Conservation (phyloP, 2,113 vertebrate genomes). For the Butorides virescens region DNA sequence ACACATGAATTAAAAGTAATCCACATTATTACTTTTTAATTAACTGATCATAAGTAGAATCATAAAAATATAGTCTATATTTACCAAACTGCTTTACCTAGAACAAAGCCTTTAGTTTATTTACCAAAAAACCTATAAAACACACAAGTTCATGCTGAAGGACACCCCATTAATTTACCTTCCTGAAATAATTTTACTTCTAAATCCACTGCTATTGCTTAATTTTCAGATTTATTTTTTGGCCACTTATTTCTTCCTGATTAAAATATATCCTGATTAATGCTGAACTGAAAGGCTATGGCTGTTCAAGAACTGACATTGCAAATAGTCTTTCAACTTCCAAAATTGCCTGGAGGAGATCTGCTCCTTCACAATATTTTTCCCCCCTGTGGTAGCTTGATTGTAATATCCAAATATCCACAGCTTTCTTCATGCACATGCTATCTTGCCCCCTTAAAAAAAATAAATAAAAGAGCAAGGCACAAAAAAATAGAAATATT, state of each 20-base stretch:
- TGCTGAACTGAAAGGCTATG: not conserved
- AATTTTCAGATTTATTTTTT: constrained; percentile 16
- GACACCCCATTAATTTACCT: not conserved
- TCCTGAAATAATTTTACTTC: not conserved
- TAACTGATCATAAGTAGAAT: not conserved
- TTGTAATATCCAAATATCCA: not conserved
- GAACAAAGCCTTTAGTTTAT: not conserved
- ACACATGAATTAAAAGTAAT: not conserved
- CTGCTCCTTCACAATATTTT: not conserved
- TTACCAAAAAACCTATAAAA: not conserved
- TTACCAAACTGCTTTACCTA: not conserved
- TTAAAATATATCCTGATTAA: constrained; percentile 45
- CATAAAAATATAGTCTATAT: not conserved
- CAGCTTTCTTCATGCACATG: not conserved
- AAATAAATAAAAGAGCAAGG: not conserved
- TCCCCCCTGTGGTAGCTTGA: not conserved
- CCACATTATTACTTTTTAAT: not conserved
- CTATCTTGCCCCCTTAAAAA: not conserved
- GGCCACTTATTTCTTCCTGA: not conserved
- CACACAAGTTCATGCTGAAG: not conserved
- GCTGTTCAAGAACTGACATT: not conserved
- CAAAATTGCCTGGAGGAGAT: not conserved
- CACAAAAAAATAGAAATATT: not conserved
- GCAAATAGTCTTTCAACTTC: not conserved
- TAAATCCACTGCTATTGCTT: not conserved